Conservation (phyloP, 2,888 invertebrate genomes). For the Ceraclea dissimilis region DNA sequence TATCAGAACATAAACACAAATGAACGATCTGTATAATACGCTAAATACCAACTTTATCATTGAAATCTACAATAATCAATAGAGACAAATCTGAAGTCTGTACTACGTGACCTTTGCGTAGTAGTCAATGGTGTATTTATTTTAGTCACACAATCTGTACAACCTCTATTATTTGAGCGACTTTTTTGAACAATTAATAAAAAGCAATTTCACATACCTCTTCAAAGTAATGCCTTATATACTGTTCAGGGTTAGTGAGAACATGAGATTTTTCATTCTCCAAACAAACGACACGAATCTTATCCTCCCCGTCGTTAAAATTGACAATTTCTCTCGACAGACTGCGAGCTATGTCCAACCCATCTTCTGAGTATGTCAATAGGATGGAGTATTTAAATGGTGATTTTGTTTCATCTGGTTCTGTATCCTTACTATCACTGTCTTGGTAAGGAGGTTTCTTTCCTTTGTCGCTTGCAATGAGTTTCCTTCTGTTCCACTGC, state of each 20-base stretch:
- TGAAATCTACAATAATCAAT: too few relatives aligned
- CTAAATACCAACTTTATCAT: too few relatives aligned
- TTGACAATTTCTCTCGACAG: conserved; percentile 43
- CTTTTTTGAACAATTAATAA: too few relatives aligned
- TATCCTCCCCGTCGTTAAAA: conserved; percentile 29
- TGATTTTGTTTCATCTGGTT: background rate
- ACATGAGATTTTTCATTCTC: conserved; percentile 45
- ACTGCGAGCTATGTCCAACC: conserved; percentile 40
- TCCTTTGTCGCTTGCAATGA: background rate
- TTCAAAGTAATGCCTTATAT: conserved; percentile 49
- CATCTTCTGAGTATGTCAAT: conserved; percentile 50
- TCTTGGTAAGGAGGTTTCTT: conserved; percentile 6
- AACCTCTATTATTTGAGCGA: too few relatives aligned
- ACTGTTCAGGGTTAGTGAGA: conserved; percentile 47
- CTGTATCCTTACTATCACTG: background rate
- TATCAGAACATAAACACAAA: too few relatives aligned
- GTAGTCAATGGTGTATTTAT: too few relatives aligned
- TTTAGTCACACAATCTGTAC: too few relatives aligned
- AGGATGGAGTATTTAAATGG: conserved; percentile 32
- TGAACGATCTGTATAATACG: too few relatives aligned
- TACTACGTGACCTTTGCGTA: too few relatives aligned
- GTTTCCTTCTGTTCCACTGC: conserved; percentile 11
- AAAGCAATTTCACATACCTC: conserved; percentile 42
- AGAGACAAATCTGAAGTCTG: too few relatives aligned
- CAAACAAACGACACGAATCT: conserved; percentile 36